phyloP scores from a whole-genome alignment of 2,797 vertebrate genomes.

The Benthosema pterotum region DNA sequence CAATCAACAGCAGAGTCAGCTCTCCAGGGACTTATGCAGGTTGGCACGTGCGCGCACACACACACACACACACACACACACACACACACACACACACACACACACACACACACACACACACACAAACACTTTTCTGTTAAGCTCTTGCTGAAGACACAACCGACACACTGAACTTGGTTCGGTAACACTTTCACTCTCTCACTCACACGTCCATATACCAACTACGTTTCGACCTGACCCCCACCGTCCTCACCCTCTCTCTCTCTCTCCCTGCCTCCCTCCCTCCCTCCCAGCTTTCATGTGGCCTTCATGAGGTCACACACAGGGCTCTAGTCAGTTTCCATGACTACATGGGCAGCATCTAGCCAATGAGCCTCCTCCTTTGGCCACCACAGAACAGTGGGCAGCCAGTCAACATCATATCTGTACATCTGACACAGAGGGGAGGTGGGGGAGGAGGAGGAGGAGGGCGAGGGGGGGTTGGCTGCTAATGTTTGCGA shows the following conservation, averaged over 20 bases:
- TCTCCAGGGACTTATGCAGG: constrained; percentile 66
- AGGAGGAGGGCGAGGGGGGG: not conserved
- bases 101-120: not conserved
- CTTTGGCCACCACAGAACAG: constrained; percentile 46
- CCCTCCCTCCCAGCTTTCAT: constrained; percentile 48
- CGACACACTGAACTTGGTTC: too few relatives aligned
- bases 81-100: constrained; percentile 13
- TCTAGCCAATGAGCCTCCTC: constrained; percentile 61
- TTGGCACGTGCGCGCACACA: constrained; percentile 52
- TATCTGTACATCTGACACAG: constrained; percentile 57
- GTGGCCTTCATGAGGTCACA: constrained; percentile 63
- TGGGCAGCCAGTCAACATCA: constrained; percentile 56
- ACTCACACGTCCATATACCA: too few relatives aligned
- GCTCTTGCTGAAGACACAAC: too few relatives aligned
- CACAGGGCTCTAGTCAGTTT: constrained; percentile 67
- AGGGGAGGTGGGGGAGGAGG: constrained; percentile 14
- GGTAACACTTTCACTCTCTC: too few relatives aligned
- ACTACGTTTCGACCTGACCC: too few relatives aligned
- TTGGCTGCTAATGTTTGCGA: constrained; percentile 5
- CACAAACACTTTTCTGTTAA: too few relatives aligned
- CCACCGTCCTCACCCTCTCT: not conserved
- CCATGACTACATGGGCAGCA: constrained; percentile 69
- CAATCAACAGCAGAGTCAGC: constrained; percentile 48
- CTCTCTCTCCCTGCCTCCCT: constrained; percentile 7
- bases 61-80: constrained; percentile 7